Base-by-base conservation (phyloP, 2,113 vertebrate genomes). In the Elaphurus davidianus region DNA sequence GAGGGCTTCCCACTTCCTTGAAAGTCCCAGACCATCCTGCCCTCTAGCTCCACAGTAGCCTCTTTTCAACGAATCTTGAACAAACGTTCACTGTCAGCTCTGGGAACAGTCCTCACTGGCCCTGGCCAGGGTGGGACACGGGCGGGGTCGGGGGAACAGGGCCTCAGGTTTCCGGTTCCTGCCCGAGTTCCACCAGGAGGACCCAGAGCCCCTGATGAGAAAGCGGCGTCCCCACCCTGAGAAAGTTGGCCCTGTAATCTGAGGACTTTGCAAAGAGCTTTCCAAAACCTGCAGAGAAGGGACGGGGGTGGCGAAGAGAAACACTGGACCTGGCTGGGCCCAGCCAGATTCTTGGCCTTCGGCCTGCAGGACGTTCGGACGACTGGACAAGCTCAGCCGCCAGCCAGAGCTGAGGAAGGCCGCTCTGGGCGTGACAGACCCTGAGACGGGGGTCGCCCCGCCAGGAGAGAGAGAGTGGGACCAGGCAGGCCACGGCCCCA, bases 141-240 rank as follows among this genome's bases (percentile, higher is more conserved):
- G 82, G 12, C 4, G 0, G 36, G 43, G 64, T 7, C 1, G 25
- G 23, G 28, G 40, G 14, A 15, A 21, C 4, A 0, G 45, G 64
- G 90, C 57, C 57, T 64, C 6, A 16, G 28, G 30, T 16, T 40
- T 16, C 15, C 1, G 1, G 27, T 7, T 81, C 57, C 47, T 23
- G n/a, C 25, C 45, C 0, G 2, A 5, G 8, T 28, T 28, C 54
- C 54, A 6, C 55, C 36, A 59, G 55, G 36, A 57, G 54, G 82
- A 28, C 8, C 54, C 50, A 57, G 82, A 54, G 78, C 25, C 59
- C 79, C 57, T 7, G 59, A 83, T 40, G 7, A 83, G 27, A 64
- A 17, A 54, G 59, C 3, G 13, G 71, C 67, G 21, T 17, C 6
- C 8, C 50, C 50, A n/a, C 13, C 0, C 28, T 0, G 79, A 67